A percentile compares a stretch with the other conserved stretches of the same genome.
phyloP scores from a whole-genome alignment of 2,113 vertebrate species.

The Bos indicus region DNA sequence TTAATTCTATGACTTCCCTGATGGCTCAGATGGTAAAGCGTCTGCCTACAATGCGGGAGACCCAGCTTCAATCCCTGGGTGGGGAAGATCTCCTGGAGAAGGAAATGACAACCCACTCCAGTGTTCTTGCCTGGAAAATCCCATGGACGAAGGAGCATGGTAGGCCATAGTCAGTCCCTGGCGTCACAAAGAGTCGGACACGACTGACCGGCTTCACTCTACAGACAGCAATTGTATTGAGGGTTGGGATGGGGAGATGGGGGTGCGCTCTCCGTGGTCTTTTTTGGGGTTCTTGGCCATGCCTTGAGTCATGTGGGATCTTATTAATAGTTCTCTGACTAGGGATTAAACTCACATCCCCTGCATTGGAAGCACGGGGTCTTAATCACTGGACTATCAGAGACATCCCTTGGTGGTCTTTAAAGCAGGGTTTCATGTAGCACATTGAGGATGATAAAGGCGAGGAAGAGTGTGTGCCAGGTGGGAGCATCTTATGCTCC shows the following conservation, averaged over 20 bases:
- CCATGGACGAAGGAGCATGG: background rate
- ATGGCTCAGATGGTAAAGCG: no score
- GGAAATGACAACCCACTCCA: background rate
- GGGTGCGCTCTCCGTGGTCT: accelerated
- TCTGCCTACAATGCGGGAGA: background rate
- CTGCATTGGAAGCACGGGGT: background rate
- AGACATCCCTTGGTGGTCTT: background rate
- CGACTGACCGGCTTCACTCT: background rate
- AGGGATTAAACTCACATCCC: background rate
- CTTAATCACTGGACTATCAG: background rate
- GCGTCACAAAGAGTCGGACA: accelerated
- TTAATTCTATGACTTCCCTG: background rate
- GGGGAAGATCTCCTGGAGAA: background rate
- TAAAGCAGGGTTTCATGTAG: background rate
- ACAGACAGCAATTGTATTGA: background rate
- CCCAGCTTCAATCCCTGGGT: background rate
- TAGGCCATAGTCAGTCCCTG: background rate
- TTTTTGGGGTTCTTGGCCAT: background rate
- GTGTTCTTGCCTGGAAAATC: background rate
- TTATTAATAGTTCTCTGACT: background rate
- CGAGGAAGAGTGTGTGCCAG: accelerated
- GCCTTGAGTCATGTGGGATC: background rate
- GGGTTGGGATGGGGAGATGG: background rate
- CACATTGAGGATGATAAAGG: no score
- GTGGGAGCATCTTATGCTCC: background rate